phyloP scores from a whole-genome alignment of 2,797 vertebrate genomes.

The Fistularia commersonii region DNA sequence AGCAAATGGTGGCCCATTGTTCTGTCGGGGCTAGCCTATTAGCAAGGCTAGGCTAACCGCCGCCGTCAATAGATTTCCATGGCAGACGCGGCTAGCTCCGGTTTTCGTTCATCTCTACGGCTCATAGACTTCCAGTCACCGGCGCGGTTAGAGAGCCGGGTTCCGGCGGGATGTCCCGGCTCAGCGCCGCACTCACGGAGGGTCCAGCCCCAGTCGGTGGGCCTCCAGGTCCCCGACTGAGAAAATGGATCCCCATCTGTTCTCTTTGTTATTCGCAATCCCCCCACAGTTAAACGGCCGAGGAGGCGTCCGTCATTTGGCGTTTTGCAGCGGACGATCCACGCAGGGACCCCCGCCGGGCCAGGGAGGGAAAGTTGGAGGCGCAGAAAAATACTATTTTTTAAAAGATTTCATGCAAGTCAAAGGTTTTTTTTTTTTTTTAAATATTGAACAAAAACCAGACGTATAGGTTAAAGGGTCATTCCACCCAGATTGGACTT shows the following conservation, averaged over 20 bases:
- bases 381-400: too few species aligned
- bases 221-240: slow-evolving; percentile 11
- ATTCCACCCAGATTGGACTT: neutral
- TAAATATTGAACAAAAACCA: neutral
- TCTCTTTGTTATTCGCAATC: slow-evolving; percentile 47
- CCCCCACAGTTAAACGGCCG: neutral
- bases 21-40: slow-evolving; percentile 43
- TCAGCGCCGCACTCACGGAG: accelerated
- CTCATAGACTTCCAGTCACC: neutral
- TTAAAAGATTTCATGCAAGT: neutral
- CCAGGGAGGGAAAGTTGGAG: too few species aligned
- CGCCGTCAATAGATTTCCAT: slow-evolving; percentile 3
- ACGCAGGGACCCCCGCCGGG: neutral
- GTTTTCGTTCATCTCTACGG: neutral
- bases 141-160: neutral
- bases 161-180: neutral
- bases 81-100: slow-evolving; percentile 6
- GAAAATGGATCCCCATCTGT: slow-evolving; percentile 50
- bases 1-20: slow-evolving; percentile 77
- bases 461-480: slow-evolving; percentile 14
- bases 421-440: neutral
- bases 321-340: too few species aligned
- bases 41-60: slow-evolving; percentile 55
- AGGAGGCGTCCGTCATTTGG: neutral
- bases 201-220: neutral